phyloP scores from a whole-genome alignment of 2,888 invertebrate species.

The Ophion obscuratus region DNA sequence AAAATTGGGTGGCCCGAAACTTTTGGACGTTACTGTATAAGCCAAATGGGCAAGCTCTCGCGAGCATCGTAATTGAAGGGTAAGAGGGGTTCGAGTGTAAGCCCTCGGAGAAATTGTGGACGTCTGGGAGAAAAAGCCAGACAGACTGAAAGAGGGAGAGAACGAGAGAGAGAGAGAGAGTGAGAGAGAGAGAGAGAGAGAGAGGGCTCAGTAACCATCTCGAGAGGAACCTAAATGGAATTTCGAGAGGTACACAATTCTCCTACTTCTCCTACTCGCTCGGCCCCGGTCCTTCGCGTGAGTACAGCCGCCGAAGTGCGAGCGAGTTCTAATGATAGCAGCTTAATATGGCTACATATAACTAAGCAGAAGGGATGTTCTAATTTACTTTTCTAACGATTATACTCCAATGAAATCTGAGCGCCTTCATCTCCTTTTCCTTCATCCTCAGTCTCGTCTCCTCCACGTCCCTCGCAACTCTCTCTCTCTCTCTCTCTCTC shows the following conservation, averaged over 20 bases:
- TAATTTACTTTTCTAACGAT: slow-evolving; percentile 64
- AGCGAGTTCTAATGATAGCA: not conserved
- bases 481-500: not conserved
- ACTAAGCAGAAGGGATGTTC: slow-evolving; percentile 42
- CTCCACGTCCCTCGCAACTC: no score
- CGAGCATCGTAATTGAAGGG: slow-evolving; percentile 59
- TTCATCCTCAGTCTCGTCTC: not conserved
- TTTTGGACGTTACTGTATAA: no score
- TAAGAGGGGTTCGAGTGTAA: slow-evolving; percentile 56
- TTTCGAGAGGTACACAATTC: slow-evolving; percentile 50
- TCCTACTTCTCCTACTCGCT: slow-evolving; percentile 9
- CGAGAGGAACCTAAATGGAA: slow-evolving; percentile 59
- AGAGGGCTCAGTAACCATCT: slow-evolving; percentile 27
- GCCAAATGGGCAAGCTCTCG: not conserved
- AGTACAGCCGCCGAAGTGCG: not conserved
- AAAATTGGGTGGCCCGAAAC: no score
- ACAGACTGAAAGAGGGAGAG: not conserved
- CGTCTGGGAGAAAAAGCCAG: slow-evolving; percentile 11
- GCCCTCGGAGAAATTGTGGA: slow-evolving; percentile 58
- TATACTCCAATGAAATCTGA: slow-evolving; percentile 56
- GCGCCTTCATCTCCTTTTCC: not conserved
- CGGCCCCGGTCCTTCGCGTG: not conserved
- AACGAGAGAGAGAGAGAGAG: not conserved
- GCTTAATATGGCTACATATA: slow-evolving; percentile 31
- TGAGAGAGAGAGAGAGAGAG: not conserved